Base-by-base conservation (phyloP, 2,113 vertebrate genomes). In the Micromys minutus region DNA sequence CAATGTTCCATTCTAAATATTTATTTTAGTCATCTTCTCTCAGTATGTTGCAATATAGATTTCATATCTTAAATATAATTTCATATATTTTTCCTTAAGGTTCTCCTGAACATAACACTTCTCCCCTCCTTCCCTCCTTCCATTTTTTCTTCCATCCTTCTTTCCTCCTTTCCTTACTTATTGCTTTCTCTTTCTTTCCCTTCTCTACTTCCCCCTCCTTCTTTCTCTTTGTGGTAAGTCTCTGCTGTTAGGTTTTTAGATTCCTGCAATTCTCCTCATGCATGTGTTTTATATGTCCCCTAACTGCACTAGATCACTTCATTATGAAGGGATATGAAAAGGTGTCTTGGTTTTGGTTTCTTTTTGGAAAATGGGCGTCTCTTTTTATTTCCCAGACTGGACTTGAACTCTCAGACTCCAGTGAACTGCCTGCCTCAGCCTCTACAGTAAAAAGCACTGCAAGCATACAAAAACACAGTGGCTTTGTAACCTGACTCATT, bases 11-110 rank as follows among this genome's bases (percentile, higher is more conserved):
- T 69, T 79, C 17, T 80, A 72, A 65, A 47, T 63, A 80, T 67
- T 55, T 17, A 80, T 84, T 92, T 86, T 77, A 87, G 61, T 61
- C 1, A 77, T 92, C 42, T 12, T 5, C 26, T 59, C 75, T 42
- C 36, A 94, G 2, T 29, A 69, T 90, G 89, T 80, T 81, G 1
- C 42, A 83, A 24, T 4, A 65, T 71, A 71, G 34, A 59, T n/a
- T 76, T 63, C 69, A 93, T 85, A 79, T 57, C 52, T 81, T 63
- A 89, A 89, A 86, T 24, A 24, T 52, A 85, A 5, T 77, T 91
- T 89, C 59, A 7, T 45, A 34, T 47, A 42, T 65, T 72, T 79
- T 50, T 9, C 12, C 79, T 52, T 61, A 47, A 76, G 21, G 19
- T 9, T 85, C 52, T 67, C 31, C 16, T 63, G 26, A 96, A 63